Base-by-base conservation (phyloP, 2,113 vertebrate genomes). In the Setophaga petechia region DNA sequence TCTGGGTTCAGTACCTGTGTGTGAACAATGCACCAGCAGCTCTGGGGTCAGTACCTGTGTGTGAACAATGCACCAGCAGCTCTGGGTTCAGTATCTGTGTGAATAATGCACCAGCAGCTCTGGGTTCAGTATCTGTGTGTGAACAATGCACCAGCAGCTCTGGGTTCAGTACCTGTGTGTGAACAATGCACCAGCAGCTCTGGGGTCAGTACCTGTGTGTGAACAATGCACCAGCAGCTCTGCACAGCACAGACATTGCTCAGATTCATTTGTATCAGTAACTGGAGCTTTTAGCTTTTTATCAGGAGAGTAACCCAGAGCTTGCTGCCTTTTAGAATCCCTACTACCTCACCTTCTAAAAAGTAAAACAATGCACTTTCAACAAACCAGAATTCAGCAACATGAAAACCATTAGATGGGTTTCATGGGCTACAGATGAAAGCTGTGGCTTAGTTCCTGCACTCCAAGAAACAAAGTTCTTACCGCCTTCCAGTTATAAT, bases 401-500 rank as follows among this genome's bases (percentile, higher is more conserved):
- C 10, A 62, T 41, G 35, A 84, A 89, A 87, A 85, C 5, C 15
- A 35, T 69, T 81, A 66, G 7, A 33, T 57, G n/a, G 58, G 14
- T 90, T 66, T 63, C 20, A 41, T 10, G n/a, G 37, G 44, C 49
- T 43, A n/a, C 27, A 68, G 55, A 39, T 80, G 71, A 73, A 91
- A 35, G 31, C 23, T 27, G 46, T 6, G 46, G 79, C 41, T 76
- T 55, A 83, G 47, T 33, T 62, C 57, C 55, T 41, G 25, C 10
- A 27, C 68, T 55, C 41, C 39, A 77, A 54, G 17, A 95, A 93
- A 71, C 4, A 62, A 11, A 79, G 27, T n/a, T 92, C 98, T 98
- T 98, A 99, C 99, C 99, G 98, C 91, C 98, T 98, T 96, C 99
- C 99, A 85, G 98, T 99, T 95, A 99, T 97, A 97, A 98, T 94